phyloP scores from a whole-genome alignment of 2,888 invertebrate genomes.

The Anagyrus pseudococci region DNA sequence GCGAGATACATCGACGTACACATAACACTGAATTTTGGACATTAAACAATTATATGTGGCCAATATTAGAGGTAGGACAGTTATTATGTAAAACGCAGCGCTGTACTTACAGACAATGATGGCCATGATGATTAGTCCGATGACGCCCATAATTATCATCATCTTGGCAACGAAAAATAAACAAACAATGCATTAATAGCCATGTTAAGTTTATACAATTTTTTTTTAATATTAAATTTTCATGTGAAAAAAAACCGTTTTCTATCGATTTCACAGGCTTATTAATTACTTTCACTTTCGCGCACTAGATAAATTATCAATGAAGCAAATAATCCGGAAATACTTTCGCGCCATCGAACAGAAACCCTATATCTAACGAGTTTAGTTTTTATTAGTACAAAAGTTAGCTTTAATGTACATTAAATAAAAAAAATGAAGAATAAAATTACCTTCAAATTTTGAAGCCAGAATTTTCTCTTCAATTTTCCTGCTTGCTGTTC shows the following conservation, averaged over 20 bases:
- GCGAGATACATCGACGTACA: slow-evolving; percentile 53
- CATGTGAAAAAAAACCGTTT: too few relatives aligned
- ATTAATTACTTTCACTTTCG: too few relatives aligned
- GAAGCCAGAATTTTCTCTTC: slow-evolving; percentile 97
- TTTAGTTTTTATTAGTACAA: neutral
- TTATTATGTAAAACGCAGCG: neutral
- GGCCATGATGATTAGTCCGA: slow-evolving; percentile 81
- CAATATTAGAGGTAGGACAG: slow-evolving; percentile 19
- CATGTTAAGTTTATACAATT: too few relatives aligned
- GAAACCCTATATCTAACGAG: too few relatives aligned
- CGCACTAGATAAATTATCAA: too few relatives aligned
- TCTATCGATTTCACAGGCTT: too few relatives aligned
- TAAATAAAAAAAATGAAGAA: too few relatives aligned
- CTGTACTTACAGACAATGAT: slow-evolving; percentile 79
- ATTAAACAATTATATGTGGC: slow-evolving; percentile 41
- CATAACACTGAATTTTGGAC: slow-evolving; percentile 46
- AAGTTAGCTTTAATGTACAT: neutral
- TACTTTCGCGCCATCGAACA: too few relatives aligned
- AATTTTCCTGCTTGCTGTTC: slow-evolving; percentile 96
- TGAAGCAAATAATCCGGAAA: too few relatives aligned
- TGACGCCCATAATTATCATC: slow-evolving; percentile 91
- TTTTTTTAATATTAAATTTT: too few relatives aligned
- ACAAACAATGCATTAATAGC: too few relatives aligned
- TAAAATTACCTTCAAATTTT: slow-evolving; percentile 80
- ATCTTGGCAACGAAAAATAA: too few relatives aligned